phyloP scores from a whole-genome alignment of 2,797 vertebrate genomes.

The Microctenopoma lineatum region DNA sequence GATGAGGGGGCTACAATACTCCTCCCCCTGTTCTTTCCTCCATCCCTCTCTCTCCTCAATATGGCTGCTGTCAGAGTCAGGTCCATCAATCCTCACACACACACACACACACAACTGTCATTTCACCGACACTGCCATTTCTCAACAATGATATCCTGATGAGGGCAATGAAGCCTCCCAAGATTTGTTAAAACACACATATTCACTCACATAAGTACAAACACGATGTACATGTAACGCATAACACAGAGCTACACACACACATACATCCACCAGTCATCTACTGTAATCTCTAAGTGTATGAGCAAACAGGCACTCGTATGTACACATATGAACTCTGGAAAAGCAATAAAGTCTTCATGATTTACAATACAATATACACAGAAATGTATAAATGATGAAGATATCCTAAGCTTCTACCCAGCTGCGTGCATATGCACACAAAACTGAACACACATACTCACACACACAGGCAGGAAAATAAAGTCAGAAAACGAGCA shows the following conservation, averaged over 20 bases:
- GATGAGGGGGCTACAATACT: slow-evolving; percentile 81
- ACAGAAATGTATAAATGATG: slow-evolving; percentile 57
- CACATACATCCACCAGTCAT: slow-evolving; percentile 39
- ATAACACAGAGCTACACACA: slow-evolving; percentile 26
- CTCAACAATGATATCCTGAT: slow-evolving; percentile 95
- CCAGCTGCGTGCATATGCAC: slow-evolving; percentile 55
- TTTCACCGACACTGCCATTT: slow-evolving; percentile 91
- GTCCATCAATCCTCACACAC: slow-evolving; percentile 88
- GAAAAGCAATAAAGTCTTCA: slow-evolving; percentile 52
- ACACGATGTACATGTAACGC: slow-evolving; percentile 36
- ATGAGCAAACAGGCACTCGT: slow-evolving; percentile 51
- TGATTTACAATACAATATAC: slow-evolving; percentile 57
- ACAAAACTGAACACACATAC: slow-evolving; percentile 42
- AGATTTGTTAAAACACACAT: slow-evolving; percentile 87
- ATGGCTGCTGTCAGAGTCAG: slow-evolving; percentile 92
- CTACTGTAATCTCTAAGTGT: slow-evolving; percentile 36
- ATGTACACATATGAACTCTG: slow-evolving; percentile 49
- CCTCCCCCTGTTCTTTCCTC: slow-evolving; percentile 54
- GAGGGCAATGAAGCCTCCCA: slow-evolving; percentile 94
- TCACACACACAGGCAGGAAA: slow-evolving; percentile 50
- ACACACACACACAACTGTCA: slow-evolving; percentile 84
- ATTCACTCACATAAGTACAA: slow-evolving; percentile 75
- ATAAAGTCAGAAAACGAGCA: slow-evolving; percentile 85
- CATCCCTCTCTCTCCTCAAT: slow-evolving; percentile 87
- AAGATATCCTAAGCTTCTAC: slow-evolving; percentile 33